These are phyloP conservation scores for Cromileptes altivelis DNA, from an alignment of 2,113 vertebrate genomes.

Conservation along the genomic window DNA sequence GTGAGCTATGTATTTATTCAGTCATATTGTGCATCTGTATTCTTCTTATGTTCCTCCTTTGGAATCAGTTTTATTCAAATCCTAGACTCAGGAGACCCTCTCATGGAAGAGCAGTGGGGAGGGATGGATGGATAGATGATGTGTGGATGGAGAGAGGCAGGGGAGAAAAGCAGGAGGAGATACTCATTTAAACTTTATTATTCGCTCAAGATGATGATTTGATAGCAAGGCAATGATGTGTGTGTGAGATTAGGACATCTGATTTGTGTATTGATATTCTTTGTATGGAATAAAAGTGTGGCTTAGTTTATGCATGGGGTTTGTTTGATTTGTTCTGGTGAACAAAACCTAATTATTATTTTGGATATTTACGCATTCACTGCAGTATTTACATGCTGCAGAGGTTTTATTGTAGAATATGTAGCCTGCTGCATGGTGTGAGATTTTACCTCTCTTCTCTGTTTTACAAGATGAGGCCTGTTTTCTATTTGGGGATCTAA, in stretches of 20 bases:
- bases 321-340: conserved; percentile 38
- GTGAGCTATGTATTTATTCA: conserved; percentile 69
- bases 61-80: conserved; percentile 83
- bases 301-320: conserved; percentile 38
- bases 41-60: conserved; percentile 74
- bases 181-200: conserved; percentile 76
- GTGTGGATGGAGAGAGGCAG: conserved; percentile 61
- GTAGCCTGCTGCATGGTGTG: not conserved
- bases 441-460: not conserved
- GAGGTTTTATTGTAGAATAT: conserved; percentile 14
- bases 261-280: conserved; percentile 50
- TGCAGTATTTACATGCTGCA: conserved; percentile 18
- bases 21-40: conserved; percentile 77
- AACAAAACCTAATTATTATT: conserved; percentile 38
- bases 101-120: conserved; percentile 66
- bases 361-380: conserved; percentile 40
- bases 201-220: conserved; percentile 67
- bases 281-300: conserved; percentile 3
- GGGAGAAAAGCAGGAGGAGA: conserved; percentile 46
- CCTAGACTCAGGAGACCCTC: conserved; percentile 72
- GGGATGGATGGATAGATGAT: conserved; percentile 65
- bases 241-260: conserved; percentile 53
- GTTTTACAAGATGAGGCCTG: not conserved
- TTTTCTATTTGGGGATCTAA: conserved; percentile 24
- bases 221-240: conserved; percentile 52